A percentile compares a stretch with the other conserved stretches of the same genome.
These are phyloP conservation scores for Heliconius nattereri DNA, from an alignment of 1,140 invertebrate species.

Conservation along the genomic window DNA sequence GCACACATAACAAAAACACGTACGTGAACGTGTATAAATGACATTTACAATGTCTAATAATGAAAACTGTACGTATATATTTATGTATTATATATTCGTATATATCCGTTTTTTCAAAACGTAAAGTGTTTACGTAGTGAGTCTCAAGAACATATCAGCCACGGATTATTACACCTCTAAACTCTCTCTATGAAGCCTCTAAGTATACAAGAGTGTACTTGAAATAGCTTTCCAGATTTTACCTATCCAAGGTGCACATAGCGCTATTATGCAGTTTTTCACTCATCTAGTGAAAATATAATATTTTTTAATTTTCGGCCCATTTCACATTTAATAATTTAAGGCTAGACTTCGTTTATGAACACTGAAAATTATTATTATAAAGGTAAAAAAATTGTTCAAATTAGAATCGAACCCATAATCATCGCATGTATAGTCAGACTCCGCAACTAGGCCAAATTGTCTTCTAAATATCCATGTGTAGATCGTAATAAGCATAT, in stretches of 20 bases:
- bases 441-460: too few species aligned
- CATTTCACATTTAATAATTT: background rate
- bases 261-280: background rate
- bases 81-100: background rate
- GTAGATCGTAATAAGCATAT: too few species aligned
- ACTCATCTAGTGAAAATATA: too few species aligned
- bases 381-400: background rate
- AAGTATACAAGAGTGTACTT: background rate
- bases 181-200: background rate
- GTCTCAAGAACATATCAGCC: background rate
- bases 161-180: slow-evolving; percentile 1
- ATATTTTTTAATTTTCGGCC: too few species aligned
- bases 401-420: background rate
- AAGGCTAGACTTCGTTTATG: too few species aligned
- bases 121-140: background rate
- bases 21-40: too few species aligned
- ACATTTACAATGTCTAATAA: too few species aligned
- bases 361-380: too few species aligned
- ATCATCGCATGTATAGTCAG: too few species aligned
- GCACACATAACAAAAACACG: too few species aligned
- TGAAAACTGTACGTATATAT: background rate
- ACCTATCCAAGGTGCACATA: background rate
- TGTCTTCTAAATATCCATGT: too few species aligned
- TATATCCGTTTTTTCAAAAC: background rate
- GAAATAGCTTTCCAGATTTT: background rate